Evolutionary conservation across 2,113 vertebrate genomes (phyloP).

Genomic region (Hyperopisus bebe): DNA sequence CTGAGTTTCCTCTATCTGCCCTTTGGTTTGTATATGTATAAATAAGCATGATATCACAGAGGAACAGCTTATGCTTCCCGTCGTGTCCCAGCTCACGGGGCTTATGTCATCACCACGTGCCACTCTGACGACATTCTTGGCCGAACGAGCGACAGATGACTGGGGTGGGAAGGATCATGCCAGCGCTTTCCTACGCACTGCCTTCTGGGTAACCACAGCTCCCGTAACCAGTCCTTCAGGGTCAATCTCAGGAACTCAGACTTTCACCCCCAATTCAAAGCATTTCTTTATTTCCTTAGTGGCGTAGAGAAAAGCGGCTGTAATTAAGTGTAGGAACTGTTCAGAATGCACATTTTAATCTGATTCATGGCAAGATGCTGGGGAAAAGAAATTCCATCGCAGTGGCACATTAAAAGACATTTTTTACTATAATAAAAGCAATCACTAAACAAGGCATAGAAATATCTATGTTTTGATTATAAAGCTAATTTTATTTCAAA

Average conservation of each 20-base stretch:
- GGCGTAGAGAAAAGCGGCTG: not conserved
- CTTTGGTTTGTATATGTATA: not conserved
- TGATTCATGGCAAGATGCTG: not conserved
- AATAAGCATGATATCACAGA: constrained; percentile 1
- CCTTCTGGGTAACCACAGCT: not conserved
- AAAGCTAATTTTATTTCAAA: not conserved
- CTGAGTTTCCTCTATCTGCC: not conserved
- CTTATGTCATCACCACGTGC: constrained; percentile 1
- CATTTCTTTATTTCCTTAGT: not conserved
- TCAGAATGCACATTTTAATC: not conserved
- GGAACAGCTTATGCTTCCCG: not conserved
- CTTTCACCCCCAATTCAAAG: not conserved
- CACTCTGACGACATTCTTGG: not conserved
- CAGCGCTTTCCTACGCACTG: not conserved
- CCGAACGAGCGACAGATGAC: not conserved
- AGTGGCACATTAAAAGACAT: not conserved
- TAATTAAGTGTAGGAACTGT: not conserved
- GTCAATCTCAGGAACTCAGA: not conserved
- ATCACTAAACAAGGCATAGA: not conserved
- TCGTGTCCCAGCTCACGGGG: not conserved
- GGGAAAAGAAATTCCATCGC: not conserved
- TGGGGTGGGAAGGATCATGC: not conserved
- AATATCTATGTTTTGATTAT: not conserved
- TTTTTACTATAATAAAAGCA: not conserved
- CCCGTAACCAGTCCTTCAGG: not conserved